phyloP scores from a whole-genome alignment of 1,140 invertebrate species.

The Macrobrachium nipponense region DNA sequence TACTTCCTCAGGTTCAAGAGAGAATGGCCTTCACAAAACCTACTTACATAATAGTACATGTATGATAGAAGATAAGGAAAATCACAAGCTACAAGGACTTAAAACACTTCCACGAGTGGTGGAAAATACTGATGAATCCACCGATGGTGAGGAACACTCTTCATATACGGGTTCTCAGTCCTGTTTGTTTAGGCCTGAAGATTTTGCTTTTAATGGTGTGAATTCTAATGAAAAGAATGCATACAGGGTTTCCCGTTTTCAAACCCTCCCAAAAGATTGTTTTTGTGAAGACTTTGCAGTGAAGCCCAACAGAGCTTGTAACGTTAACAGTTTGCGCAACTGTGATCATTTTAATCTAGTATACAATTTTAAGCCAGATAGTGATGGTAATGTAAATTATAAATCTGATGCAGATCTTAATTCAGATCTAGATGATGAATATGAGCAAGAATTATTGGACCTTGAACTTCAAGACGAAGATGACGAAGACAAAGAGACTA shows the following conservation, averaged over 20 bases:
- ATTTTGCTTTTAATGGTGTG: too few species aligned
- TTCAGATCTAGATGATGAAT: slow-evolving; percentile 29
- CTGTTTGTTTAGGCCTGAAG: too few species aligned
- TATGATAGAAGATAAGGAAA: too few species aligned
- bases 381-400: not conserved
- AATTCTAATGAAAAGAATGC: too few species aligned
- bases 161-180: too few species aligned
- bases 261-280: too few species aligned
- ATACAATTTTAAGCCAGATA: not conserved
- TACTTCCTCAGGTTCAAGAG: slow-evolving; percentile 15
- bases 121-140: too few species aligned
- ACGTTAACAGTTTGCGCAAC: not conserved
- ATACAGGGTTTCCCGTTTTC: too few species aligned
- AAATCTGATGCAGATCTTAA: slow-evolving; percentile 2
- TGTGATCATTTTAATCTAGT: not conserved
- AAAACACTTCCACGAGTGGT: too few species aligned
- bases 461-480: slow-evolving; percentile 33
- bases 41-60: not conserved
- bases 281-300: too few species aligned
- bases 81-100: too few species aligned
- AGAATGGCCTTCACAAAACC: not conserved
- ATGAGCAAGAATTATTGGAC: slow-evolving; percentile 37
- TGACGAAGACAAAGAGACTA: slow-evolving; percentile 33
- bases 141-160: too few species aligned
- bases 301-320: not conserved